These are phyloP conservation scores for Aphrocallistes beatrix DNA, from an alignment of 37 sponge, comb jelly and placozoan species.

Conservation along the genomic window DNA sequence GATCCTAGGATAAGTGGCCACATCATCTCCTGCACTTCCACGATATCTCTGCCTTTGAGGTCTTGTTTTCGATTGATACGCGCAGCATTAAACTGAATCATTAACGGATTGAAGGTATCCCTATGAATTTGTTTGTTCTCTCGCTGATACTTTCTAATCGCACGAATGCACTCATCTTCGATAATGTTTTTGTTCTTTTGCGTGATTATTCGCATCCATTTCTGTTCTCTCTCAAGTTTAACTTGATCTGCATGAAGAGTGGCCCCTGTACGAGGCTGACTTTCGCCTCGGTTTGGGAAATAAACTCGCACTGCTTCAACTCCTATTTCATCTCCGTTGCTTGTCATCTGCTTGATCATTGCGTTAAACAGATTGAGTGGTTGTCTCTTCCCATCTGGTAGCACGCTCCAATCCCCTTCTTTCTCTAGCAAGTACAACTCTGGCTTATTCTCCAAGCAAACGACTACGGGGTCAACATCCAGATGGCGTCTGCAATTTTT, in stretches of 20 bases:
- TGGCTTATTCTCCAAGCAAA: not conserved
- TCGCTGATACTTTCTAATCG: not conserved
- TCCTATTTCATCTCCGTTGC: not conserved
- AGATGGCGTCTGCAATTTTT: not conserved
- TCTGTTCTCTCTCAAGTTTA: not conserved
- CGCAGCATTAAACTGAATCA: not conserved
- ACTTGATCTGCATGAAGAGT: not conserved
- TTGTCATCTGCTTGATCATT: not conserved
- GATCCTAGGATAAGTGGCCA: not conserved
- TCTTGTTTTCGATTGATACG: not conserved
- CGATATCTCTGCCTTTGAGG: not conserved
- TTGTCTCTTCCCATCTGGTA: not conserved
- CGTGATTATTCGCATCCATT: not conserved
- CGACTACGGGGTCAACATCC: not conserved
- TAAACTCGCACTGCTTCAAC: not conserved
- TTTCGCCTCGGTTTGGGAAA: slow-evolving; percentile 4
- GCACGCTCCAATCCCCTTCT: not conserved
- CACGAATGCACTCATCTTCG: not conserved
- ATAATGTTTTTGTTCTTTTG: not conserved
- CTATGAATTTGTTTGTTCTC: not conserved
- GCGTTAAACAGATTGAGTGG: not conserved
- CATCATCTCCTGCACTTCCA: not conserved
- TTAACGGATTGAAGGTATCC: not conserved
- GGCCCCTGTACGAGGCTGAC: not conserved
- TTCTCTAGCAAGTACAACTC: not conserved